Evolutionary conservation across 1,140 invertebrate genomes (phyloP).

Genomic region (Arion vulgaris): DNA sequence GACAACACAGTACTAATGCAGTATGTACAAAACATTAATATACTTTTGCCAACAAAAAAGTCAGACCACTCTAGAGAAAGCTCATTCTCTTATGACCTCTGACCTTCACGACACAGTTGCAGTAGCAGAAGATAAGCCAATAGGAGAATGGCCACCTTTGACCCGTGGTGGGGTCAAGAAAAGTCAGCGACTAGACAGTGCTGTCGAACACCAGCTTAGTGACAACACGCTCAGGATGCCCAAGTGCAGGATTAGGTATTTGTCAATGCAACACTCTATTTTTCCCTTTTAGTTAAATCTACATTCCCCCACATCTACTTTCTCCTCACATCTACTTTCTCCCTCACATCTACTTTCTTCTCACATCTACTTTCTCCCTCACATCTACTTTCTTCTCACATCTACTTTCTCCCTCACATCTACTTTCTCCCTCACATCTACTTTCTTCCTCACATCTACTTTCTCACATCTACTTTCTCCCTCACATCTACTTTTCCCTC

Average conservation of each 20-base stretch:
- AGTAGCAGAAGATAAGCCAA: slow-evolving; percentile 67
- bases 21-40: slow-evolving; percentile 84
- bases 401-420: background rate
- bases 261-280: background rate
- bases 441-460: background rate
- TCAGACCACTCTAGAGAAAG: slow-evolving; percentile 80
- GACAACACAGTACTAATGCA: slow-evolving; percentile 76
- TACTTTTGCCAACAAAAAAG: slow-evolving; percentile 87
- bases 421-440: background rate
- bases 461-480: background rate
- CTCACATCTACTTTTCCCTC: background rate
- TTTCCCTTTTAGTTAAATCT: background rate
- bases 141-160: slow-evolving; percentile 54
- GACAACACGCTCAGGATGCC: slow-evolving; percentile 68
- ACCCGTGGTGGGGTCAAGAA: slow-evolving; percentile 32
- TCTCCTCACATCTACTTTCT: background rate
- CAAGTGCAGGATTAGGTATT: slow-evolving; percentile 79
- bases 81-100: slow-evolving; percentile 83
- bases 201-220: slow-evolving; percentile 56
- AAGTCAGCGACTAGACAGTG: slow-evolving; percentile 44
- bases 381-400: background rate
- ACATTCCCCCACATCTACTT: background rate
- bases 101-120: slow-evolving; percentile 85
- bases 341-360: background rate
- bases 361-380: background rate